Base-by-base conservation (phyloP, 2,888 invertebrate species). In the Latheticus oryzae region DNA sequence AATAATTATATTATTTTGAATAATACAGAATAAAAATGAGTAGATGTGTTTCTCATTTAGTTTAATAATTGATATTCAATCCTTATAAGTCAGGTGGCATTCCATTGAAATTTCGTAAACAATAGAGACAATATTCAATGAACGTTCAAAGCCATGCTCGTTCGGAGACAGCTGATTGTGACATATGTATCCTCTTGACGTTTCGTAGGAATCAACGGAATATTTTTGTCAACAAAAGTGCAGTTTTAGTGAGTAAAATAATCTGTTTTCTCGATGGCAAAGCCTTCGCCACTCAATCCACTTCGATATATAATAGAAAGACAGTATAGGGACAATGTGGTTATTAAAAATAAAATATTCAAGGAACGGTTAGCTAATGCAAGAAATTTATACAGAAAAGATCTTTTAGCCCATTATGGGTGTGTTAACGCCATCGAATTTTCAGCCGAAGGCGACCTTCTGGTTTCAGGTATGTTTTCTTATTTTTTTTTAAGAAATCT, bases 351-450 rank as follows among this genome's bases (percentile, higher is more conserved):
- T 54, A 82, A 82, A 60, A 80, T 88, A 63, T 84, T 87, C 55
- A 78, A 77, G 63, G 79, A 81, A 59, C 85, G 91, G 60, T 81
- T 91, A 60, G 80, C 82, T 52, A 82, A 82, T 57, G 90, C 91
- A 3, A 86, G 85, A 75, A 90, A 88, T 81, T 83, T 95, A 28
- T 94, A 87, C 78, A 86, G 89, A 68, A 90, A 90, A 72, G 92
- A 96, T 80, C 84, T 96, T 53, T 83, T 88, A 65, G 91, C 92
- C 64, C 96, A 96, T 83, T 96, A 88, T 83, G 96, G 96, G 73
- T 97, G 96, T 84, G 94, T 97, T 54, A 97, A 97, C 83, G 95
- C 96, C 61, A 90, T 96, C 70, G 96, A 96, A 81, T 97, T 96
- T 82, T 95, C 94, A 43, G 84, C 86, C 66, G 89, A 93, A 80